Evolutionary conservation across 2,888 invertebrate species (phyloP), one percentile per base, ranked within the genome.

Genomic region (Chalcis sispes): DNA sequence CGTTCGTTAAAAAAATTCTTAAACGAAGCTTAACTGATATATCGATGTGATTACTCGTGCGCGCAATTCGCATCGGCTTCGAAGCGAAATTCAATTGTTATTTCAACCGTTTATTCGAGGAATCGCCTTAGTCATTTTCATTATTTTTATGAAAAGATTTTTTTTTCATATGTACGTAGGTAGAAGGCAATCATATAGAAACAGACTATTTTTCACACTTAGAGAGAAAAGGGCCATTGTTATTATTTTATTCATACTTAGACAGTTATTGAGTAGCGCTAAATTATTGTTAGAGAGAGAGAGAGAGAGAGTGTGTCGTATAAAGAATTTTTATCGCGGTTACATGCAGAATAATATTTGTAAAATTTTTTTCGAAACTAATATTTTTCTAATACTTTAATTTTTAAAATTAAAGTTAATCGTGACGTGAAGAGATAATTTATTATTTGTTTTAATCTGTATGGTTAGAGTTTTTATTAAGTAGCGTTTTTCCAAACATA

Each of bases 151-250:
- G 62, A 42, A n/a, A 62, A 62, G 54, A 52, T 69, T 69, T 20
- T 10, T 32, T 58, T 15, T 61, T n/a, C n/a, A n/a, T n/a, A n/a
- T n/a, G n/a, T n/a, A n/a, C 42, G n/a, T 15, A 50, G 25, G 50
- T 18, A 36, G 36, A 69, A 48, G 59, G 70, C 59, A 70, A 50
- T 67, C 20, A 46, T 50, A 50, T 59, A 65, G 65, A 70, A 70
- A 59, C 25, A 70, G 59, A 59, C 59, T 70, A 70, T 59, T 70
- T 61, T 25, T 52, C 15, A 70, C 70, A 70, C 70, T 70, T 70
- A 70, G 70, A 70, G 70, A 70, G 59, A 70, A 70, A 70, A 70
- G 70, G 59, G 29, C 59, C 36, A 70, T 50, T 48, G 40, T 59
- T 67, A n/a, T 50, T 2, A 20, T 15, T 50, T 5, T 69, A 40